Conservation (phyloP, 2,888 invertebrate genomes). For the Cosmorhoe ocellata region DNA sequence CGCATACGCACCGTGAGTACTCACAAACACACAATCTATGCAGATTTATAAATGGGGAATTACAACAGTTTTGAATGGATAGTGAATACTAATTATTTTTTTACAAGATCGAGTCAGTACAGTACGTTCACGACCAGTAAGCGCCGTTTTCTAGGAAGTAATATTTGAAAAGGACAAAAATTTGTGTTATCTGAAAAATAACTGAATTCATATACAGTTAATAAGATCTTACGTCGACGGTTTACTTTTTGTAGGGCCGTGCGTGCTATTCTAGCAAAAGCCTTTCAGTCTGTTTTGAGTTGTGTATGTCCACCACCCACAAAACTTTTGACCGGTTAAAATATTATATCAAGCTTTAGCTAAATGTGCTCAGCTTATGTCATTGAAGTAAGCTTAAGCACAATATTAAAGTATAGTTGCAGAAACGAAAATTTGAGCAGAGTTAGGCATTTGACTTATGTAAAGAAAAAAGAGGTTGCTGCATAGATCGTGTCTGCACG, state of each 20-base stretch:
- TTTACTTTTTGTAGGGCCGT: too few species aligned
- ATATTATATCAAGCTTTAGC: neutral
- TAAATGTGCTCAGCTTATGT: neutral
- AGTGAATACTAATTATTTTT: too few species aligned
- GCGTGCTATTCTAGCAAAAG: too few species aligned
- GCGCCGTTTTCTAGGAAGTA: neutral
- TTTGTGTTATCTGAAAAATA: too few species aligned
- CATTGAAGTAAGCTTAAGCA: neutral
- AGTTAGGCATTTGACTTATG: neutral
- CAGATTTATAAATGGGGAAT: conserved; percentile 9
- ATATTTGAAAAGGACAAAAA: too few species aligned
- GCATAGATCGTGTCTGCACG: conserved; percentile 38
- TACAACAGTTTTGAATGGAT: too few species aligned
- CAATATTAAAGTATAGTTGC: conserved; percentile 9
- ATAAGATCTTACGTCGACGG: too few species aligned
- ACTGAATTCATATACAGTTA: too few species aligned
- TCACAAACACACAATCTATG: conserved; percentile 37
- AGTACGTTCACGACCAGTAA: neutral
- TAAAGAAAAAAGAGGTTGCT: conserved; percentile 20
- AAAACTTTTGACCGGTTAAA: neutral
- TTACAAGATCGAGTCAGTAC: too few species aligned
- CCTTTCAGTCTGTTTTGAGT: neutral
- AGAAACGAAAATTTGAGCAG: conserved; percentile 7
- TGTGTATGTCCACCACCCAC: neutral
- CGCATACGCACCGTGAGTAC: conserved; percentile 96